Percentiles rank a stretch among this genome's conserved stretches.
Conservation (phyloP, 2,797 vertebrate genomes). For the Sebastes hopkinsi region DNA sequence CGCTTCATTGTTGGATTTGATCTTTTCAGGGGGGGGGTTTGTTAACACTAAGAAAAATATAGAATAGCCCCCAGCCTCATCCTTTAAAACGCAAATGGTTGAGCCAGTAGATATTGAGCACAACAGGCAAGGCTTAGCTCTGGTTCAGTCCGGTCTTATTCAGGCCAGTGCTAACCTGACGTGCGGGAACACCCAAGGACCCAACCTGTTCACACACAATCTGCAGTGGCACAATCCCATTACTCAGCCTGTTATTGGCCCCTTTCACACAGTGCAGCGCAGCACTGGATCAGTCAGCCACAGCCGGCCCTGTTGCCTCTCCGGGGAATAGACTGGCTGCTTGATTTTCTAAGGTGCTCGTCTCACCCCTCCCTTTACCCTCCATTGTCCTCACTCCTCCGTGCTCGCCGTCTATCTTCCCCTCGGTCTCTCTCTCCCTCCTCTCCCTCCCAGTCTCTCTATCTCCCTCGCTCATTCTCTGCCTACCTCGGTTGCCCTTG, state of each 20-base stretch:
- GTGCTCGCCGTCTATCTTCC: slow-evolving; percentile 37
- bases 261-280: slow-evolving; percentile 74
- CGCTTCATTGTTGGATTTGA: slow-evolving; percentile 1
- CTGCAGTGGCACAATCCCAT: slow-evolving; percentile 81
- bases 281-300: slow-evolving; percentile 75
- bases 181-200: slow-evolving; percentile 74
- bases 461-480: slow-evolving; percentile 13
- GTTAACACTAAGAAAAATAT: not conserved
- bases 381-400: slow-evolving; percentile 59
- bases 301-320: slow-evolving; percentile 63
- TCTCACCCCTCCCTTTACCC: slow-evolving; percentile 41
- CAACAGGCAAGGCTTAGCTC: slow-evolving; percentile 34
- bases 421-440: slow-evolving; percentile 7
- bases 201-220: slow-evolving; percentile 78
- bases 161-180: slow-evolving; percentile 64
- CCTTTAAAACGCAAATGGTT: slow-evolving; percentile 15
- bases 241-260: slow-evolving; percentile 79
- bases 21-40: slow-evolving; percentile 1
- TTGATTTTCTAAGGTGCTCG: slow-evolving; percentile 74
- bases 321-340: slow-evolving; percentile 69
- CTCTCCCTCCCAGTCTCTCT: not conserved
- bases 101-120: slow-evolving; percentile 27
- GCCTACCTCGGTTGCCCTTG: slow-evolving; percentile 3
- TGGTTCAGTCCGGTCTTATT: slow-evolving; percentile 46
- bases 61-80: not conserved